Conservation (phyloP, 2,888 invertebrate species). For the Tinea semifulvella region DNA sequence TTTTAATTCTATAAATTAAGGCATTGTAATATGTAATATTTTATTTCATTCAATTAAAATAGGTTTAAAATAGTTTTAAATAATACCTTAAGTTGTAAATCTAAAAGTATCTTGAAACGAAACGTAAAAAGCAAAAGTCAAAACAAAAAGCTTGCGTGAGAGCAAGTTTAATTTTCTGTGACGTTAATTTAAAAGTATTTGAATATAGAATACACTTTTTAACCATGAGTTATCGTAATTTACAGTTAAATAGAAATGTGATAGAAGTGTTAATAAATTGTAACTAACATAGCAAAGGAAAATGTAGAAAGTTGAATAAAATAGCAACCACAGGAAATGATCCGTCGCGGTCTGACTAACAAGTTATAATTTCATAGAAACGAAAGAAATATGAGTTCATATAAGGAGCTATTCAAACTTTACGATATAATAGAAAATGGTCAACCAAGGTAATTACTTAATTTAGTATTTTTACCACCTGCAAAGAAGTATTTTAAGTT, state of each 20-base stretch:
- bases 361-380: conserved; percentile 23
- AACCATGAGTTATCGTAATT: background rate
- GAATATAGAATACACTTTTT: background rate
- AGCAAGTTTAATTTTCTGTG: background rate
- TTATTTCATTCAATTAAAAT: too few relatives aligned
- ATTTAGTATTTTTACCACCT: background rate
- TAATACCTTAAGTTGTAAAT: too few relatives aligned
- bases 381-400: conserved; percentile 30
- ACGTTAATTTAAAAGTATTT: conserved; percentile 3
- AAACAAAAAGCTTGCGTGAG: conserved; percentile 1
- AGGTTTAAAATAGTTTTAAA: too few relatives aligned
- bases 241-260: background rate
- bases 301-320: conserved; percentile 3
- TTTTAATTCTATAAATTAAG: too few relatives aligned
- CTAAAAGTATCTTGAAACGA: conserved; percentile 15
- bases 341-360: conserved; percentile 34
- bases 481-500: background rate
- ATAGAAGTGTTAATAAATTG: background rate
- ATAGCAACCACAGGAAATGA: conserved; percentile 24
- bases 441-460: conserved; percentile 55
- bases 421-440: conserved; percentile 73
- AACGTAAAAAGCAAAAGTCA: conserved; percentile 17
- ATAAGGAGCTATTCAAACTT: conserved; percentile 58
- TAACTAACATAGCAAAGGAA: background rate
- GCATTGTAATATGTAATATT: too few relatives aligned